Conservation (phyloP, 2,888 invertebrate genomes). For the Thymelicus sylvestris region DNA sequence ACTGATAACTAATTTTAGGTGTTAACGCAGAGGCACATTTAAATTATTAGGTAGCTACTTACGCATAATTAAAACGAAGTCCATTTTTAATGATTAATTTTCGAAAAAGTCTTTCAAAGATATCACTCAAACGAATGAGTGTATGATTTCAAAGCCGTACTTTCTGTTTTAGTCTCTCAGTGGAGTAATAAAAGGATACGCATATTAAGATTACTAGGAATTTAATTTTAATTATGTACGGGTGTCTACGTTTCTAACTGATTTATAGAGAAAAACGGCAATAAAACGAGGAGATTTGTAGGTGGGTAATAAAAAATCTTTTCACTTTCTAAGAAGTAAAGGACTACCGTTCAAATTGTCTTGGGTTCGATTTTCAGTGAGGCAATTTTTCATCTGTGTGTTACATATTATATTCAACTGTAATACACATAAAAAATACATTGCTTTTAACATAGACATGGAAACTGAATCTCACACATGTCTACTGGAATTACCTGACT, state of each 20-base stretch:
- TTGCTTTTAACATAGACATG: no score
- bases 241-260: constrained; percentile 31
- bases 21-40: no score
- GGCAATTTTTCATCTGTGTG: no score
- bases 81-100: not conserved
- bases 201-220: constrained; percentile 37
- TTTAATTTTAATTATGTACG: constrained; percentile 35
- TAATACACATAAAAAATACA: no score
- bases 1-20: no score
- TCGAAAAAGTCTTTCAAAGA: not conserved
- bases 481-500: no score
- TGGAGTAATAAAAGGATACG: constrained; percentile 17
- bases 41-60: not conserved
- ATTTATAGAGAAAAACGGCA: constrained; percentile 35
- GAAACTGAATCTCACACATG: no score
- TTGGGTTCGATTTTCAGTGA: no score
- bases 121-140: not conserved
- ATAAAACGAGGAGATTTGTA: not conserved
- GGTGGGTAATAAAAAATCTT: no score
- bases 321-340: no score
- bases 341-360: no score
- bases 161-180: not conserved
- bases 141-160: not conserved
- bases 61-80: not conserved
- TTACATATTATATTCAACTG: no score